Conservation (phyloP, 2,888 invertebrate species). For the Psylliodes chrysocephalus region DNA sequence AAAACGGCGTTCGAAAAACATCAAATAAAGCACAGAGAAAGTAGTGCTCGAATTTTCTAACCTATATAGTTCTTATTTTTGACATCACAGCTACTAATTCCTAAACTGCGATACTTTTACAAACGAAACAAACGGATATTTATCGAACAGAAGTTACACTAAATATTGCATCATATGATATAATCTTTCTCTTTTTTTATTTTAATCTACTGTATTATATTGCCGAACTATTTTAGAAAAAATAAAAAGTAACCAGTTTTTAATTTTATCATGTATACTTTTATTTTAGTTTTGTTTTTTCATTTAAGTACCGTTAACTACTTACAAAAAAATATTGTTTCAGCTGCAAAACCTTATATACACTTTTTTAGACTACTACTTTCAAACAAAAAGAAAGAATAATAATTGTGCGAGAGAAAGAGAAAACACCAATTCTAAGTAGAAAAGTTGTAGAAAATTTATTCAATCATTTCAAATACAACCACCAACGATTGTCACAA, state of each 20-base stretch:
- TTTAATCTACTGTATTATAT: slow-evolving; percentile 39
- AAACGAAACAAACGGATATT: slow-evolving; percentile 48
- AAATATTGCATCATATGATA: slow-evolving; percentile 57
- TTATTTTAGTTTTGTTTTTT: no score
- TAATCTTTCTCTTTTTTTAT: slow-evolving; percentile 47
- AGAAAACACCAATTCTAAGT: slow-evolving; percentile 50
- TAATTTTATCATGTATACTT: slow-evolving; percentile 51
- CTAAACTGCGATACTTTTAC: slow-evolving; percentile 58
- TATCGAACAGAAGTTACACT: slow-evolving; percentile 36
- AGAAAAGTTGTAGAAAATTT: slow-evolving; percentile 45
- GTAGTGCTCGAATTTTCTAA: slow-evolving; percentile 47
- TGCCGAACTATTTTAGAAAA: slow-evolving; percentile 42
- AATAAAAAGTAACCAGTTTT: slow-evolving; percentile 51
- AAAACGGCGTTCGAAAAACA: slow-evolving; percentile 23
- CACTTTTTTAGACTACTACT: slow-evolving; percentile 46
- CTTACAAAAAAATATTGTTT: slow-evolving; percentile 56
- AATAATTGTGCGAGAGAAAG: slow-evolving; percentile 55
- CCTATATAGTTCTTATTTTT: slow-evolving; percentile 54
- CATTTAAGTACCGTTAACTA: slow-evolving; percentile 57
- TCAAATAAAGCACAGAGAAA: slow-evolving; percentile 38
- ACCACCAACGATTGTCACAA: slow-evolving; percentile 3
- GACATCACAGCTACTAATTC: slow-evolving; percentile 61
- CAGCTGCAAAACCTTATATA: slow-evolving; percentile 56
- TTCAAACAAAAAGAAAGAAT: slow-evolving; percentile 41
- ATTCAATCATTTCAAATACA: slow-evolving; percentile 29